Percentiles rank a stretch among this genome's conserved stretches.
Conservation (phyloP, 2,797 vertebrate species). For the Rhinichthys osculus region DNA sequence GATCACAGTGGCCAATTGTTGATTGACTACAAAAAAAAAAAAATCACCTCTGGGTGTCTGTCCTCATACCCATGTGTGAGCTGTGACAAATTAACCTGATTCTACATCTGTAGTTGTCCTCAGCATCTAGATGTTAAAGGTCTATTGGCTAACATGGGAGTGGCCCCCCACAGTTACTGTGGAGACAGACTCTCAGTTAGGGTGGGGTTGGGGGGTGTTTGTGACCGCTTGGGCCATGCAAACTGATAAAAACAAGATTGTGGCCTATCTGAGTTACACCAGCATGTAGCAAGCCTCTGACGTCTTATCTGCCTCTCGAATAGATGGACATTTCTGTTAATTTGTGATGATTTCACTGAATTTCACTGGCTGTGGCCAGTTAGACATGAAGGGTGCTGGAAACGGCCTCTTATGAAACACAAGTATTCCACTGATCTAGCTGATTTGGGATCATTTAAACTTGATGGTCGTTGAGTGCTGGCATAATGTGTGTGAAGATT, state of each 20-base stretch:
- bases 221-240: slow-evolving; percentile 62
- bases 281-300: slow-evolving; percentile 56
- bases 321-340: slow-evolving; percentile 57
- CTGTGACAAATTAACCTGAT: slow-evolving; percentile 28
- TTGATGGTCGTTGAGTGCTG: neutral
- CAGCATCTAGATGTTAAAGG: slow-evolving; percentile 7
- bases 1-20: slow-evolving; percentile 1
- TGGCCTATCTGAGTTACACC: slow-evolving; percentile 69
- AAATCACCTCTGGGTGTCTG: slow-evolving; percentile 11
- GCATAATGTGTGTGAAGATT: slow-evolving; percentile 5
- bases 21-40: neutral
- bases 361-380: slow-evolving; percentile 44
- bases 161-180: slow-evolving; percentile 57
- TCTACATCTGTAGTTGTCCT: slow-evolving; percentile 22
- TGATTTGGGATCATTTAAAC: slow-evolving; percentile 7
- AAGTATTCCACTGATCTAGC: slow-evolving; percentile 11
- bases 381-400: slow-evolving; percentile 28
- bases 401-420: slow-evolving; percentile 23
- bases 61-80: neutral
- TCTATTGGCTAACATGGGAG: slow-evolving; percentile 30
- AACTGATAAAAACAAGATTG: slow-evolving; percentile 74
- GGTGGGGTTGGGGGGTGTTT: slow-evolving; percentile 69
- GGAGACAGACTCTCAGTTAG: slow-evolving; percentile 65
- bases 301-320: slow-evolving; percentile 74
- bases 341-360: slow-evolving; percentile 61